A percentile compares a stretch with the other conserved stretches of the same genome.
These are phyloP conservation scores for Heteractis magnifica DNA, from an alignment of 92 coral and sea anemone species.

Conservation along the genomic window DNA sequence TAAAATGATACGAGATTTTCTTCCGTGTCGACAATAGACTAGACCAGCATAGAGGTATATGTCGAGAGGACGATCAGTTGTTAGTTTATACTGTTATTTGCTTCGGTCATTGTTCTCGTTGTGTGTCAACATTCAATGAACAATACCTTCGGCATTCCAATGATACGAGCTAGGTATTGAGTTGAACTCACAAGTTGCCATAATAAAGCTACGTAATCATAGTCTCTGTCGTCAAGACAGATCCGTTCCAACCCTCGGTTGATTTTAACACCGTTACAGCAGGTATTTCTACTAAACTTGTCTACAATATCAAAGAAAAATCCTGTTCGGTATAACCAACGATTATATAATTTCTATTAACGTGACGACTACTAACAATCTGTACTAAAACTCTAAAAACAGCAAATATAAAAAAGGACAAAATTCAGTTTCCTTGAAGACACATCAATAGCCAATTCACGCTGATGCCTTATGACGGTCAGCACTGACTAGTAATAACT, in stretches of 20 bases:
- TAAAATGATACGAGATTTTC: background rate
- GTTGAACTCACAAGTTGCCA: conserved; percentile 3
- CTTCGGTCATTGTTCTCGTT: background rate
- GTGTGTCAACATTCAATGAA: conserved; percentile 24
- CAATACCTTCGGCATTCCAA: conserved; percentile 27
- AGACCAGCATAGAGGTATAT: background rate
- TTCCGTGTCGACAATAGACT: background rate
- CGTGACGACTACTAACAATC: background rate
- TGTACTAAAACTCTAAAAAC: background rate
- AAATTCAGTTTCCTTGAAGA: background rate
- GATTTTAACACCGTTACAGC: background rate
- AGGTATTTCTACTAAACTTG: background rate
- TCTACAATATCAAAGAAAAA: background rate
- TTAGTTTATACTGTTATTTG: background rate
- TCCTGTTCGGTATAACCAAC: background rate
- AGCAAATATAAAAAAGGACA: background rate
- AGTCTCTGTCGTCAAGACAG: background rate
- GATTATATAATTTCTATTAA: background rate
- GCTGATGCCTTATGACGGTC: background rate
- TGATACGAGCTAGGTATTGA: conserved; percentile 14
- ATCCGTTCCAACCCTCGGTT: background rate
- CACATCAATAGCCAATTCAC: background rate
- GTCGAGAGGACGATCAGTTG: conserved; percentile 7
- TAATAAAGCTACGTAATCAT: conserved; percentile 1
- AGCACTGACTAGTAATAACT: background rate